These are phyloP conservation scores for Metalampra italica DNA, from an alignment of 2,888 invertebrate species.

Conservation along the genomic window DNA sequence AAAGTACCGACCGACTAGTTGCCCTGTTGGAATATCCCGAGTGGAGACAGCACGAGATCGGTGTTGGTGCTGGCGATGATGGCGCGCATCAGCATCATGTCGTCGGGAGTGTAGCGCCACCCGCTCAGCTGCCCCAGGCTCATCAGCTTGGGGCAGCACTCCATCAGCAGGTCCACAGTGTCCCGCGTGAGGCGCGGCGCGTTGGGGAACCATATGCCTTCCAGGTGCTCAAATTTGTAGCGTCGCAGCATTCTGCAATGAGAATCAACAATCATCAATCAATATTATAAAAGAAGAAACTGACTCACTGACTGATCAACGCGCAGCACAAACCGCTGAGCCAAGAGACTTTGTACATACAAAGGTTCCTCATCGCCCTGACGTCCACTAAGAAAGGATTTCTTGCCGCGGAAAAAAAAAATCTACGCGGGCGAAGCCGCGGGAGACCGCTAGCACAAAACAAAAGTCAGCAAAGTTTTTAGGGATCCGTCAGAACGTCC, in stretches of 20 bases:
- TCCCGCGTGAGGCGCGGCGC: slow-evolving; percentile 81
- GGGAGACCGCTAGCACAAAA: no score
- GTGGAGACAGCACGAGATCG: slow-evolving; percentile 80
- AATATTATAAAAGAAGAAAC: no score
- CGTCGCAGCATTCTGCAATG: slow-evolving; percentile 80
- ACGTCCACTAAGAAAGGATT: no score
- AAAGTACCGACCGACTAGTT: slow-evolving; percentile 17
- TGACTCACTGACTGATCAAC: no score
- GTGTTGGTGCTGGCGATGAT: slow-evolving; percentile 82
- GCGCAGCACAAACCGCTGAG: no score
- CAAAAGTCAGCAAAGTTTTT: no score
- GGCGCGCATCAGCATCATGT: slow-evolving; percentile 81
- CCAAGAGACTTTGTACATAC: no score
- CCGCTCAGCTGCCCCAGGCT: slow-evolving; percentile 83
- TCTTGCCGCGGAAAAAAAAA: no score
- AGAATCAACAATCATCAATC: slow-evolving; percentile 1
- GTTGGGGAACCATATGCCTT: slow-evolving; percentile 84
- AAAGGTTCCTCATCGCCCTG: no score
- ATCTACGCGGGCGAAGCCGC: no score
- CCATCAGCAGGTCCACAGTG: slow-evolving; percentile 82
- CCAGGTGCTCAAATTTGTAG: slow-evolving; percentile 80
- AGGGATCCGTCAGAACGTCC: no score
- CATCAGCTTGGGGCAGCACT: slow-evolving; percentile 81
- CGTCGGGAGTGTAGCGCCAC: slow-evolving; percentile 82
- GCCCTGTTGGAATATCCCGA: slow-evolving; percentile 74